Percentiles rank a stretch among this genome's conserved stretches.
Evolutionary conservation across 2,113 vertebrate species (phyloP).

Genomic region (Athene noctua): DNA sequence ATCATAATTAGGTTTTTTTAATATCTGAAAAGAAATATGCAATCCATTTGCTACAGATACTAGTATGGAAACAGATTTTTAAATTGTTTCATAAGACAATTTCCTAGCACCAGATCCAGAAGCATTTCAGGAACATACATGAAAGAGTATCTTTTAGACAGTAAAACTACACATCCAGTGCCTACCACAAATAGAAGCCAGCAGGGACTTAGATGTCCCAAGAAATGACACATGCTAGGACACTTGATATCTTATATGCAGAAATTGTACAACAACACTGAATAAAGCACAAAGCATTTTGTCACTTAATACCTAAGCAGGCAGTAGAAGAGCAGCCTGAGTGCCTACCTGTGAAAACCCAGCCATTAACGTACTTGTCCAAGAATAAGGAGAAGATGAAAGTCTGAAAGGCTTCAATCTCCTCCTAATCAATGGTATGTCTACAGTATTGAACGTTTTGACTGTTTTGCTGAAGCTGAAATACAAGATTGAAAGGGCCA

Average conservation of each 20-base stretch:
- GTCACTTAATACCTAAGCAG: background rate
- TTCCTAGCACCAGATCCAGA: background rate
- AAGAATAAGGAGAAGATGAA: background rate
- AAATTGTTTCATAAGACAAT: background rate
- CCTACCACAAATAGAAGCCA: background rate
- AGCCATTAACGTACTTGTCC: background rate
- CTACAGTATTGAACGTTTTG: background rate
- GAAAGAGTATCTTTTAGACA: background rate
- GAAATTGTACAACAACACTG: background rate
- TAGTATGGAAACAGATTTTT: background rate
- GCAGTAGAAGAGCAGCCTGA: background rate
- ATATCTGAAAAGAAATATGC: background rate
- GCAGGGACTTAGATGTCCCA: background rate
- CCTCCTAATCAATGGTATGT: background rate
- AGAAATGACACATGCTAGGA: rapidly evolving
- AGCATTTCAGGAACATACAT: background rate
- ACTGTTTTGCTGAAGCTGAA: background rate
- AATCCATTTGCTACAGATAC: background rate
- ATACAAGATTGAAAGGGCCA: background rate
- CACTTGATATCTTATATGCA: background rate
- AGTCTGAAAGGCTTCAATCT: background rate
- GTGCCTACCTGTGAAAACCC: background rate
- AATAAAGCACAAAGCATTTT: background rate
- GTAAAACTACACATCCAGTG: background rate
- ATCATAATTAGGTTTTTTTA: background rate